Evolutionary conservation across 2,888 invertebrate species (phyloP), one percentile per base, ranked within the genome.

Genomic region (Cosmia pyralina): DNA sequence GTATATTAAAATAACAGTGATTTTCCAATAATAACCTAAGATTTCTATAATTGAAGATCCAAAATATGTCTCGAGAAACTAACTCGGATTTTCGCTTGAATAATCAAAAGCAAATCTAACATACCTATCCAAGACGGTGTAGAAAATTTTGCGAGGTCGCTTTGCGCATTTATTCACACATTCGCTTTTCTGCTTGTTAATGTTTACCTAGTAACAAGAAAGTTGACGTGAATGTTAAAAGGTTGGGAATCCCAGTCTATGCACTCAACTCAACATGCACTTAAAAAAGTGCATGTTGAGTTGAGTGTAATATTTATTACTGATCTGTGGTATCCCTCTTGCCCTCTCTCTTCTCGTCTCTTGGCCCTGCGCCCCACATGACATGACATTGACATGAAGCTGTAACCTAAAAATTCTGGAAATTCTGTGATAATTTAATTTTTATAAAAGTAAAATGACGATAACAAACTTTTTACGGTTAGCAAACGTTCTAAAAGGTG

Each of bases 391-490:
- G 86, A 87, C 87, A 85, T 83, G 76, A 83, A 83, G 22, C 52
- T 55, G 70, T 92, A 91, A 91, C 90, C 91, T 90, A 75, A 85
- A 88, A 88, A 77, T 75, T 82, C 57, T 69, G 69, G 65, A 85
- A 82, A 84, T 88, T 87, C 88, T 90, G 90, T 90, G 88, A 91
- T 90, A 90, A 82, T 81, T 85, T 81, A 87, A 79, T 81, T 76
- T 77, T 76, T 68, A 81, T 75, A 68, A 81, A 78, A 78, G 58
- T 60, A 94, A 86, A 87, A 96, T 96, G 95, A 94, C 96, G 50
- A 89, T 95, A 83, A 85, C 90, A 70, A 94, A 92, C 84, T 83
- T 94, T 72, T 86, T 93, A 79, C 92, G 94, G 65, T 79, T 92
- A 78, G 77, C 89, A 63, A 92, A 91, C 80, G 71, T 91, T 70